Conservation (phyloP, 2,797 vertebrate genomes). For the Anableps anableps region DNA sequence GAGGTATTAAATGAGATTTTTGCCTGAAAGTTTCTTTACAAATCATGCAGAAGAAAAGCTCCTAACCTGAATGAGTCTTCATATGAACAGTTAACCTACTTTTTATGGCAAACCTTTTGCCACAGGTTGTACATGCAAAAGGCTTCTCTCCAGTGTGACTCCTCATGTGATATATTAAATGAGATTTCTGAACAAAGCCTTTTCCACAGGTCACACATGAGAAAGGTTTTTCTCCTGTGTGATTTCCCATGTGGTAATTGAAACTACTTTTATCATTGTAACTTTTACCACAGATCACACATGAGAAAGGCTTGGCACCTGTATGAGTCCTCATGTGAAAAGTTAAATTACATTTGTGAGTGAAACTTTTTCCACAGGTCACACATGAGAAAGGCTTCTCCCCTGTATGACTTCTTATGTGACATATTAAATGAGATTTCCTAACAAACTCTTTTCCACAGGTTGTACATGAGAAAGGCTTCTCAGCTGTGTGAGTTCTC, state of each 20-base stretch:
- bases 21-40: neutral
- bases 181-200: neutral
- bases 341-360: neutral
- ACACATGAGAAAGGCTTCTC: neutral
- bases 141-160: neutral
- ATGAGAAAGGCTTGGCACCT: neutral
- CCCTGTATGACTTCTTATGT: too few species aligned
- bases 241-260: neutral
- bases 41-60: neutral
- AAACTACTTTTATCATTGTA: neutral
- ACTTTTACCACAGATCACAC: neutral
- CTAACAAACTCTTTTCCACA: neutral
- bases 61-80: neutral
- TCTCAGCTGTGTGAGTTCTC: neutral
- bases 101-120: neutral
- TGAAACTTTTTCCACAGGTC: neutral
- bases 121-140: neutral
- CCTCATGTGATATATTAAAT: neutral
- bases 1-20: neutral
- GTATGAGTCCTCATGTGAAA: conserved; percentile 1
- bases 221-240: neutral
- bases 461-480: neutral
- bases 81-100: neutral
- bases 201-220: neutral
- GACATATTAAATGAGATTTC: too few species aligned